Evolutionary conservation across 2,888 invertebrate species (phyloP).

Genomic region (Xestoiulus laeticollis): DNA sequence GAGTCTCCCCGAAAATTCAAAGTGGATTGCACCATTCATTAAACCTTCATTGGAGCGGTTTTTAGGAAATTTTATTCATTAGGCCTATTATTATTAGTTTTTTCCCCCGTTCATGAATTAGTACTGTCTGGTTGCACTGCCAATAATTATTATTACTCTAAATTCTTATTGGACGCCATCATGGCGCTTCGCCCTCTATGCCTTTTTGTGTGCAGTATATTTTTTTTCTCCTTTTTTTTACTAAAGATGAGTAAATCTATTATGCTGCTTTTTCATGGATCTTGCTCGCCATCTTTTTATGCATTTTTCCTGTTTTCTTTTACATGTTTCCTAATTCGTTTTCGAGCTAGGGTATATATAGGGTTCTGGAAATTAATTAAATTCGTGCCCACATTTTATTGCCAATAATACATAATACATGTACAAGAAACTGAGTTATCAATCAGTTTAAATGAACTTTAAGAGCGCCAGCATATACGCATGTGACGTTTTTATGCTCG

Average conservation of each 20-base stretch:
- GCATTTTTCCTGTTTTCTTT: slow-evolving; percentile 32
- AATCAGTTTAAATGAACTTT: slow-evolving; percentile 33
- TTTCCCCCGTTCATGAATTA: slow-evolving; percentile 37
- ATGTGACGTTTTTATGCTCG: neutral
- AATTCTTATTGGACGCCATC: slow-evolving; percentile 29
- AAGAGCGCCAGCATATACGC: slow-evolving; percentile 1
- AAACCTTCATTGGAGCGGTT: slow-evolving; percentile 29
- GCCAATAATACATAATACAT: slow-evolving; percentile 34
- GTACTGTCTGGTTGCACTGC: slow-evolving; percentile 33
- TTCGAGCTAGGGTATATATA: slow-evolving; percentile 6
- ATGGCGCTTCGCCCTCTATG: slow-evolving; percentile 32
- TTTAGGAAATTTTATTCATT: slow-evolving; percentile 29
- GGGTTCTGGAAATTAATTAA: slow-evolving; percentile 37
- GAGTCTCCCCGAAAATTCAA: slow-evolving; percentile 2
- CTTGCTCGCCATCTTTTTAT: slow-evolving; percentile 14
- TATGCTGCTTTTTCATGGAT: slow-evolving; percentile 32
- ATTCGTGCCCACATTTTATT: slow-evolving; percentile 34
- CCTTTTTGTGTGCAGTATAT: neutral
- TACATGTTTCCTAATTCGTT: slow-evolving; percentile 33
- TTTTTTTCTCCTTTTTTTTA: neutral
- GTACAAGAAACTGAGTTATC: slow-evolving; percentile 37
- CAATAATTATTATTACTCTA: slow-evolving; percentile 18
- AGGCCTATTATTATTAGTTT: slow-evolving; percentile 32
- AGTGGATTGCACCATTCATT: slow-evolving; percentile 34
- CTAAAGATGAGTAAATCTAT: slow-evolving; percentile 11